phyloP scores from a whole-genome alignment of 2,113 vertebrate genomes.

The Epinephelus fuscoguttatus region DNA sequence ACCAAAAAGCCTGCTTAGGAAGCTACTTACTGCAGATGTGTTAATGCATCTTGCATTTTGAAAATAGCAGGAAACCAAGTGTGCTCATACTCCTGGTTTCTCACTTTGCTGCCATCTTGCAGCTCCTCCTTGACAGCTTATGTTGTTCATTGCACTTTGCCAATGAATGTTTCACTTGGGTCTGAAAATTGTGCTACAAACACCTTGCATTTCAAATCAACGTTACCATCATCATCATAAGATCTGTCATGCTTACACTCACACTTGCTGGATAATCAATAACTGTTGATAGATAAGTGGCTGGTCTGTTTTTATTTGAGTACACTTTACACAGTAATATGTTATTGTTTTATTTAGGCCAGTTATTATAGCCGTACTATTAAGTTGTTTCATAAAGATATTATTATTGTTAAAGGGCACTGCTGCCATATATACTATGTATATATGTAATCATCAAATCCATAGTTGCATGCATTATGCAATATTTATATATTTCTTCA shows the following conservation, averaged over 20 bases:
- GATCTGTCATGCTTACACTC: conserved; percentile 5
- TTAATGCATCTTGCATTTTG: neutral
- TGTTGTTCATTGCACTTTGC: neutral
- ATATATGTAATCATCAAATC: conserved; percentile 74
- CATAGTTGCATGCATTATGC: conserved; percentile 65
- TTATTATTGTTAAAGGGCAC: conserved; percentile 74
- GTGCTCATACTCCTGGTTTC: neutral
- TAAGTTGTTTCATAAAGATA: conserved; percentile 71
- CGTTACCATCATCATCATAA: conserved; percentile 1
- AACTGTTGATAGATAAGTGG: conserved; percentile 52
- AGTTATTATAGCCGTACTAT: conserved; percentile 61
- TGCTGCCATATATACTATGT: conserved; percentile 37
- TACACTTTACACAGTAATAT: conserved; percentile 57
- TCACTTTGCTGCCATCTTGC: neutral
- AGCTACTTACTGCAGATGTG: neutral
- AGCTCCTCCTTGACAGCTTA: neutral
- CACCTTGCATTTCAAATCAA: neutral
- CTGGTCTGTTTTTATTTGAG: conserved; percentile 66
- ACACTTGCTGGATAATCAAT: conserved; percentile 60
- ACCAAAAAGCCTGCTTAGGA: neutral
- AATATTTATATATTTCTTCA: conserved; percentile 65
- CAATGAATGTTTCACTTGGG: neutral
- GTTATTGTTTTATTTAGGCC: conserved; percentile 73
- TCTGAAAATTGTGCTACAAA: neutral
- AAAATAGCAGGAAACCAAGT: neutral